Conservation (phyloP, 1,140 invertebrate genomes). For the Teleogryllus occipitalis region DNA sequence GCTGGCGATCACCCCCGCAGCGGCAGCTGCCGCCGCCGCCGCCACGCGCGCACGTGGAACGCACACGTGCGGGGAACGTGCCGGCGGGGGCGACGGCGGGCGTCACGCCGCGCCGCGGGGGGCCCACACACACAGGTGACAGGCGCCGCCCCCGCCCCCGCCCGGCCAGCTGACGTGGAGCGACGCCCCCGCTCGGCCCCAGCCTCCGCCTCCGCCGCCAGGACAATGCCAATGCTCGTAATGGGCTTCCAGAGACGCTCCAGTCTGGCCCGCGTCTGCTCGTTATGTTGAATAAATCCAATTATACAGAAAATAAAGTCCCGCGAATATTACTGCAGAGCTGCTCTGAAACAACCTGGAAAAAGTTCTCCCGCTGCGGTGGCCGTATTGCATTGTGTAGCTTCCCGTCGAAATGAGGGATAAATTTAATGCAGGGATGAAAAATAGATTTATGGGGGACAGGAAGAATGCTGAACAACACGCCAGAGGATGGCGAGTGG, state of each 20-base stretch:
- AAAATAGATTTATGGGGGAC: no score
- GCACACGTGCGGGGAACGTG: not conserved
- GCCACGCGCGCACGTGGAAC: not conserved
- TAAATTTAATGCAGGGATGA: no score
- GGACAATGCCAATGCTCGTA: not conserved
- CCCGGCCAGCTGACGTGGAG: not conserved
- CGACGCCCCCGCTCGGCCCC: not conserved
- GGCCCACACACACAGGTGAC: not conserved
- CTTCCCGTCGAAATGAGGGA: no score
- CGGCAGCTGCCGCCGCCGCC: not conserved
- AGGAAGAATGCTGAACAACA: no score
- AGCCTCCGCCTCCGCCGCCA: not conserved
- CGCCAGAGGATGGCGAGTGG: no score
- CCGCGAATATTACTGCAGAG: no score
- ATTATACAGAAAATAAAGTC: not conserved
- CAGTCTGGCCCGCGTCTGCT: not conserved
- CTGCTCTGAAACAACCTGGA: no score
- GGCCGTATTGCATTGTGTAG: no score
- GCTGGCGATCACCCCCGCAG: not conserved
- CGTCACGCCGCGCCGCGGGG: no score
- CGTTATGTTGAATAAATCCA: not conserved
- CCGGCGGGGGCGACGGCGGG: not conserved
- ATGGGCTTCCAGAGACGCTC: not conserved
- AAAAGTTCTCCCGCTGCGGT: no score
- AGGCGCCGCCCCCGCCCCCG: not conserved